Evolutionary conservation across 2,113 vertebrate genomes (phyloP), one percentile per base, ranked within the genome.

Genomic region (Indri indri): DNA sequence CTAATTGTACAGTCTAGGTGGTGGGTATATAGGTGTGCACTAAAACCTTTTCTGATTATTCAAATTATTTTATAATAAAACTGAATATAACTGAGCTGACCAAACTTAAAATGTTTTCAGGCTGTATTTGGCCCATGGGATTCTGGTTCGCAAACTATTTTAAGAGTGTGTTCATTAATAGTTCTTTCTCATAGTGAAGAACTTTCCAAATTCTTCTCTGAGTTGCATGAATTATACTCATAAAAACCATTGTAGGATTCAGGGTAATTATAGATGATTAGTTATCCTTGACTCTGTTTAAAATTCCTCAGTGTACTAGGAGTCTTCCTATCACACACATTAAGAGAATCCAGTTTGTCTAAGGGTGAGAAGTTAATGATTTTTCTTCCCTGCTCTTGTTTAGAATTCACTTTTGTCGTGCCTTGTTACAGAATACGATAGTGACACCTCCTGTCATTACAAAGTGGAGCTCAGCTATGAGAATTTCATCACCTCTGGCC

Each of bases 391-490:
- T 83, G 37, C 40, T 23, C 3, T 22, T 57, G 13, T 27, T 74
- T 57, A 1, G 23, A 85, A 83, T 80, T 97, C 74, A 17, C 37
- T 63, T n/a, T 66, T 17, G 2, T 2, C 81, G 1, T 82, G 37
- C 63, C 70, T 97, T 83, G 61, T 98, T 79, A 86, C 96, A 99
- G 99, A 99, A 88, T 99, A 99, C 77, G 99, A 99, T 98, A 99
- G 99, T 54, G 99, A 99, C 96, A 99, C 99, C 4, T 99, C 99
- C 8, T 99, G 99, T 96, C 99, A 99, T 97, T 99, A 99, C 80
- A 99, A 99, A 98, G 99, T 99, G 61, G 99, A 99, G 80, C 98
- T 99, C 80, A 99, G 99, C 98, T 99, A 99, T 65, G 99, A 99
- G 98, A 99, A 99, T 96, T 99, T 99, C 68, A 99, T 99, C 97